Evolutionary conservation across 2,888 invertebrate species (phyloP).

Genomic region (Mythimna lalbum): DNA sequence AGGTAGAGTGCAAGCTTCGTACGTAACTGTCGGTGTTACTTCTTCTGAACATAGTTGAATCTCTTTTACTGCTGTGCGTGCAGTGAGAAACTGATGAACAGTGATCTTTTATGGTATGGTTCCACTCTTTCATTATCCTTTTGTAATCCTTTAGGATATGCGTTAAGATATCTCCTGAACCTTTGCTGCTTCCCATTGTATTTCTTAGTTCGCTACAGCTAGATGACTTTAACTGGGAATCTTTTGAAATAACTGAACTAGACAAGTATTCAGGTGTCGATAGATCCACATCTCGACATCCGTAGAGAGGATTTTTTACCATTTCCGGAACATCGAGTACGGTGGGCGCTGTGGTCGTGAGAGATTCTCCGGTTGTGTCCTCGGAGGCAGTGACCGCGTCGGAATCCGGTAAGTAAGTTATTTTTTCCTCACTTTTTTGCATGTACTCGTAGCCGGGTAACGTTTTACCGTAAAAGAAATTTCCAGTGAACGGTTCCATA

Average conservation of each 20-base stretch:
- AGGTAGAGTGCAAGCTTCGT: constrained; percentile 82
- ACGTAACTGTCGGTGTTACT: constrained; percentile 81
- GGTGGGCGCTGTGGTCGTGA: constrained; percentile 81
- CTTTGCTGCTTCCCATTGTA: constrained; percentile 78
- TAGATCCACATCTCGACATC: constrained; percentile 80
- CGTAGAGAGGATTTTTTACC: constrained; percentile 85
- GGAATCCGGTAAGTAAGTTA: constrained; percentile 86
- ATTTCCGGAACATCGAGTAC: constrained; percentile 82
- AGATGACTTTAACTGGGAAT: constrained; percentile 83
- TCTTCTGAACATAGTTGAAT: constrained; percentile 72
- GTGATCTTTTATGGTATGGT: constrained; percentile 84
- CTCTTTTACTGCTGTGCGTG: constrained; percentile 72
- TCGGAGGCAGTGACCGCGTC: constrained; percentile 85
- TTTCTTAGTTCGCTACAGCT: constrained; percentile 85
- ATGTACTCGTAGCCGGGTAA: constrained; percentile 82
- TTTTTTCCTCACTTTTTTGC: constrained; percentile 84
- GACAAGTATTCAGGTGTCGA: constrained; percentile 78
- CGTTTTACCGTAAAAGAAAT: constrained; percentile 87
- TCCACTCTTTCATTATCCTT: constrained; percentile 89
- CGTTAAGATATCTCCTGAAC: constrained; percentile 75
- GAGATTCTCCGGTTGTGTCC: constrained; percentile 80
- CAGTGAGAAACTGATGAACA: constrained; percentile 77
- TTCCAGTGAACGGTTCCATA: constrained; percentile 86
- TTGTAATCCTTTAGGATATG: constrained; percentile 86
- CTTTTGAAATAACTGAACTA: constrained; percentile 78